Base-by-base conservation (phyloP, 2,888 invertebrate genomes). In the Machimus rusticus region DNA sequence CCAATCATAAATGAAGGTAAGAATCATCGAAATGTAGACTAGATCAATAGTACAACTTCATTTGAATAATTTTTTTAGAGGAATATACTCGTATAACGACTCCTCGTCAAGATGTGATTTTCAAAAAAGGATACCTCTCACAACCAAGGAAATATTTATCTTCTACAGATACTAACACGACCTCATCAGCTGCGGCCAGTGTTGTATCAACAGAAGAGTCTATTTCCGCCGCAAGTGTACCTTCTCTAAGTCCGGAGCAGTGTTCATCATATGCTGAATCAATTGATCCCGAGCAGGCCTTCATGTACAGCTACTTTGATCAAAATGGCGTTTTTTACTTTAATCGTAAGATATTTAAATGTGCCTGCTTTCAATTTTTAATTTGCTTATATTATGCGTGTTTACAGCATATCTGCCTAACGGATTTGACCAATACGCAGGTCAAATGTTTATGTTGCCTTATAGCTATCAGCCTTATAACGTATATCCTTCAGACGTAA, bases 31-130 rank as follows among this genome's bases (percentile, higher is more conserved):
- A 79, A 79, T n/a, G 37, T 76, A 39, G 76, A 1, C 5, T 37
- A 37, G 76, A 66, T 3, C 66, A 9, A 66, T 19, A 66, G 66
- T 66, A 23, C 66, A 19, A 66, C 66, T 66, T 66, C 23, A 66
- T 66, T 9, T 66, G 51, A 23, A 66, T 66, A 16, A 51, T 79
- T 51, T 82, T 31, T 82, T 66, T 66, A 82, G 95, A 95, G 91
- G 95, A 95, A 92, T 95, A 95, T 92, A 95, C 95, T 90, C 94
- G 94, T 91, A 95, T 95, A 90, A 95, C 95, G 87, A 95, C 95
- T 66, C 95, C 95, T 39, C 93, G 95, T 89, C 95, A 95, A 92
- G 95, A 95, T 91, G 94, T 95, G 89, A 93, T 95, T 90, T 95
- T 95, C 92, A 95, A 95, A 92, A 95, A 95, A 92, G 95, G 95